These are phyloP conservation scores for Morinoia aosen DNA, from an alignment of 2,888 invertebrate genomes.

Conservation along the genomic window DNA sequence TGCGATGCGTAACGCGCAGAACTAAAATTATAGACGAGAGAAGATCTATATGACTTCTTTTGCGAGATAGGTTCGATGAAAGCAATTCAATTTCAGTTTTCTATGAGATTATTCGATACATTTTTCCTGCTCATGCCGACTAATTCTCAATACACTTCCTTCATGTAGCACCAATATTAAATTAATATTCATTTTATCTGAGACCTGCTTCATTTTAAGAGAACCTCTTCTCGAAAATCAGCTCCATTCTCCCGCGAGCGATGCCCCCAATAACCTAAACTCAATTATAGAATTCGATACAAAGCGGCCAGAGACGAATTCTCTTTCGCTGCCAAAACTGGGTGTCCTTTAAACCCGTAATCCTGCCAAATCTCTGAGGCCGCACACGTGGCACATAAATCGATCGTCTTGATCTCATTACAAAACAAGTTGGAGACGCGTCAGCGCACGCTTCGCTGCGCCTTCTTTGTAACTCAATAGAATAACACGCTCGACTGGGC, in stretches of 20 bases:
- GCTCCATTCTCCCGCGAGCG: not conserved
- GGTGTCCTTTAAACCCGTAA: not conserved
- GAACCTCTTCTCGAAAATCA: not conserved
- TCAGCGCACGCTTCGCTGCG: not conserved
- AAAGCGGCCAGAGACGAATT: not conserved
- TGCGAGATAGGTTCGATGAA: not conserved
- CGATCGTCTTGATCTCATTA: constrained; percentile 27
- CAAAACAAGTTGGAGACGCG: not conserved
- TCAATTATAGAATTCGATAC: not conserved
- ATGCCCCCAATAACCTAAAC: not conserved
- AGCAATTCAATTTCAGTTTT: not conserved
- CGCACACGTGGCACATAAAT: not conserved
- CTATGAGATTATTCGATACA: not conserved
- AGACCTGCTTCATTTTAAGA: not conserved
- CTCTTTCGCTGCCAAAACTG: not conserved
- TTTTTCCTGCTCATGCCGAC: not conserved
- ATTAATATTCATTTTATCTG: not conserved
- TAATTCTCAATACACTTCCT: not conserved
- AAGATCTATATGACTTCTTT: not conserved
- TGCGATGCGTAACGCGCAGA: no score
- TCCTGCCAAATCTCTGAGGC: not conserved
- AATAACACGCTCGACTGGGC: not conserved
- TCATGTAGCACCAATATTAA: not conserved
- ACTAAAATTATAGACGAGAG: no score
- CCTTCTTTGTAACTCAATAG: constrained; percentile 16